These are phyloP conservation scores for Nanorana parkeri DNA, from an alignment of 2,113 vertebrate genomes.

Conservation along the genomic window DNA sequence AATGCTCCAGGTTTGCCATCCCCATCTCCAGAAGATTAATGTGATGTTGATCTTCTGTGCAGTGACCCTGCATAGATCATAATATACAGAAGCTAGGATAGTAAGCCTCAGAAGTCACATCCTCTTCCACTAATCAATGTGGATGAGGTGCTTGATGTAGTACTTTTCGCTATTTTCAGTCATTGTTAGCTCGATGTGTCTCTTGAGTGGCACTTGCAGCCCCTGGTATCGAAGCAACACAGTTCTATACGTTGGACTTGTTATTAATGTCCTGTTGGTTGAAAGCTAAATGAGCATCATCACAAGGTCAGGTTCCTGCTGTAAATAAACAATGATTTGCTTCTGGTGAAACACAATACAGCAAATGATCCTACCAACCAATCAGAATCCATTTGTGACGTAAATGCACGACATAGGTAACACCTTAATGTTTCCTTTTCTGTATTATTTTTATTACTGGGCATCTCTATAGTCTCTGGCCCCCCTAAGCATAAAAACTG, in stretches of 20 bases:
- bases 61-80: conserved; percentile 60
- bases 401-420: no score
- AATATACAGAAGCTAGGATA: conserved; percentile 30
- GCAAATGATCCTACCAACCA: no score
- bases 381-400: no score
- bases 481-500: no score
- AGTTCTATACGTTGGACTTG: conserved; percentile 27
- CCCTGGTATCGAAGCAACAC: conserved; percentile 35
- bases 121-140: conserved; percentile 57
- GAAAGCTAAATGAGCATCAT: conserved; percentile 49
- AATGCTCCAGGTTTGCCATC: conserved; percentile 56
- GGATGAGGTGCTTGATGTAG: conserved; percentile 52
- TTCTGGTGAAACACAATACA: neutral
- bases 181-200: conserved; percentile 26
- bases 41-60: conserved; percentile 58
- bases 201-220: conserved; percentile 53
- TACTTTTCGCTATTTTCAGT: conserved; percentile 23
- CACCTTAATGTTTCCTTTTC: no score
- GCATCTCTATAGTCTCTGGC: no score
- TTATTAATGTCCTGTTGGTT: conserved; percentile 59
- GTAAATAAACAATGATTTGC: conserved; percentile 21
- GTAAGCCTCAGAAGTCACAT: conserved; percentile 36
- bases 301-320: conserved; percentile 52
- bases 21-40: conserved; percentile 63
- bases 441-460: no score